Base-by-base conservation (phyloP, 2,797 vertebrate species). In the Pseudochirops cupreus region DNA sequence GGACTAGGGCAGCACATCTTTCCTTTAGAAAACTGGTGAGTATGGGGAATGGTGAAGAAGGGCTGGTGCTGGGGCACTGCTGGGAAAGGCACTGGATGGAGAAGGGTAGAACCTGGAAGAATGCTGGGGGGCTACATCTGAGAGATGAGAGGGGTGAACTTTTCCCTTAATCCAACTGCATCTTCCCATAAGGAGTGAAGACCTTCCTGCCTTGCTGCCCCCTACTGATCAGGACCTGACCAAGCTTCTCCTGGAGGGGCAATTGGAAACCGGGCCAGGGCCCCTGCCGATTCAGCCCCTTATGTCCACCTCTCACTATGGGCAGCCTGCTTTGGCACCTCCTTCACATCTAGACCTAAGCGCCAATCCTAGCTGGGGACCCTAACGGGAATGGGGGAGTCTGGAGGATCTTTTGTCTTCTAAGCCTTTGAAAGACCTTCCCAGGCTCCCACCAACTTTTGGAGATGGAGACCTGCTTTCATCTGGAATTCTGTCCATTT, bases 141-240 rank as follows among this genome's bases (percentile, higher is more conserved):
- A 26, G 74, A 82, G 7, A 50, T 46, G 39, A 50, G 74, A 82
- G 39, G 74, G 24, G 9, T 28, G 3, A 50, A 87, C 10, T 46
- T 87, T 87, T 33, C 74, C 16, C 39, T 87, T 87, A 24, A 46
- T 26, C 2, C 58, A 94, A 91, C 28, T 28, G 54, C 33, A 33
- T 90, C 11, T 26, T 46, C 82, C 52, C 55, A 58, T 67, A 97
- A 97, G 96, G 94, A 16, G 53, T 50, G 97, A 96, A 95, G 96
- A 96, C 56, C 96, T 96, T 39, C 97, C 98, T 33, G 94, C 93
- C 58, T 93, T 98, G 92, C 59, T 97, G 91, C 95, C 97, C 54
- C 98, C 98, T 82, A 98, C 98, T 1, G 97, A 97, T 33, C 97
- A 98, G 54, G 98, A 98, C 93, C 92, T 98, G 91, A 98, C 67